Evolutionary conservation across 2,797 vertebrate species (phyloP).

Genomic region (Enteromius radiatus): DNA sequence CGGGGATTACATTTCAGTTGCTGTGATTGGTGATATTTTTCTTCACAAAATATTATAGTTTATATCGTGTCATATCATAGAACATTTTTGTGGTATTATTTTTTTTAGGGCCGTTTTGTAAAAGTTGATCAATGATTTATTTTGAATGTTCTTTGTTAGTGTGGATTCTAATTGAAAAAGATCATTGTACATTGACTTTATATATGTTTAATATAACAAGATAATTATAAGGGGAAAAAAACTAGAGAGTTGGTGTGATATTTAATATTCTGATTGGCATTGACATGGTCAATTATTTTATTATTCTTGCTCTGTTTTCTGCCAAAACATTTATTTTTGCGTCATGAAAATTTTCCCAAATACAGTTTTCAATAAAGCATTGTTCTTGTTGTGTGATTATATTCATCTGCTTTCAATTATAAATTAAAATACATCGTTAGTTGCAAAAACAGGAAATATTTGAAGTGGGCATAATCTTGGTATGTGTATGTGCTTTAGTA

Average conservation of each 20-base stretch:
- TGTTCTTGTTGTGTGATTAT: not conserved
- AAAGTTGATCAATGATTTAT: not conserved
- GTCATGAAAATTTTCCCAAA: constrained; percentile 1
- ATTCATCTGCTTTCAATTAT: not conserved
- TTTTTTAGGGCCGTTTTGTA: not conserved
- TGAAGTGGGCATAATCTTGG: not conserved
- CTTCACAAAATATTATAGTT: not conserved
- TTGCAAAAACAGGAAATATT: not conserved
- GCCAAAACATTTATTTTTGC: not conserved
- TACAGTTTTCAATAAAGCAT: constrained; percentile 25
- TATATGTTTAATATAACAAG: not conserved
- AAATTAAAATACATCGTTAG: not conserved
- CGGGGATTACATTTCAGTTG: not conserved
- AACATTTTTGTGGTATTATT: not conserved
- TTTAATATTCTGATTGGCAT: not conserved
- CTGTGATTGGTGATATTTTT: not conserved
- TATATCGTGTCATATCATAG: not conserved
- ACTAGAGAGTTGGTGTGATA: not conserved
- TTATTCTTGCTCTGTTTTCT: not conserved
- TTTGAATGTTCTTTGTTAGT: not conserved
- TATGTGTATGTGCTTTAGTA: not conserved
- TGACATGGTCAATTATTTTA: not conserved
- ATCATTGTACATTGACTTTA: not conserved
- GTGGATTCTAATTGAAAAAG: not conserved
- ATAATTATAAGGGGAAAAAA: no score